Base-by-base conservation (phyloP, 1,140 invertebrate species). In the Ceratina australensis region DNA sequence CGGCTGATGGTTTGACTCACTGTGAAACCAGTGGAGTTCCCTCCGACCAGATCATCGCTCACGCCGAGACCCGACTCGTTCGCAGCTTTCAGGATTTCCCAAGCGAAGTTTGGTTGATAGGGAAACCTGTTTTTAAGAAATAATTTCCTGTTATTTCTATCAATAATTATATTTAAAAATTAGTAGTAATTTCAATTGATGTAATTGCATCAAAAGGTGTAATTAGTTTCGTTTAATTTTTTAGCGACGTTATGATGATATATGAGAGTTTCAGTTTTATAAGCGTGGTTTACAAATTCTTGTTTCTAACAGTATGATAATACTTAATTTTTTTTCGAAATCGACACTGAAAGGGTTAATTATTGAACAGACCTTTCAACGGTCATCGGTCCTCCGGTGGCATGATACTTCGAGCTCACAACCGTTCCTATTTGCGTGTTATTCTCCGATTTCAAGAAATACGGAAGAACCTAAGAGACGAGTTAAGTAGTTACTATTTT, bases 51-150 rank as follows among this genome's bases (percentile, higher is more conserved):
- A 86, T 95, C 95, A 15, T 94, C 93, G 47, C 91, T 93, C 2
- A 93, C 86, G 0, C 91, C 90, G 72, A 93, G 93, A 2, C 94
- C 94, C 24, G 87, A 69, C 87, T 96, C 93, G 12, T 91, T 26
- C 0, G 93, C 95, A 2, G 94, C 95, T 78, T 93, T 82, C 42
- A 96, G 88, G 68, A 96, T 94, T 59, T 94, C 92, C 33, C 90
- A 80, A 0, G 93, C 92, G 50, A 95, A 87, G 8, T 82, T 77
- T 0, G 94, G 94, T 52, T 93, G 92, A 84, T 93, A 91, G 0
- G 92, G 91, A 60, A 94, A 94, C 80, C 92, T 92, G 59, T 54
- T 33, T 3, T 33, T 7, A 2, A 33, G n/a, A n/a, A n/a, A n/a
- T n/a, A n/a, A n/a, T n/a, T n/a, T n/a, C n/a, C n/a, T n/a, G n/a